Evolutionary conservation across 2,113 vertebrate genomes (phyloP).

Genomic region (Python bivittatus): DNA sequence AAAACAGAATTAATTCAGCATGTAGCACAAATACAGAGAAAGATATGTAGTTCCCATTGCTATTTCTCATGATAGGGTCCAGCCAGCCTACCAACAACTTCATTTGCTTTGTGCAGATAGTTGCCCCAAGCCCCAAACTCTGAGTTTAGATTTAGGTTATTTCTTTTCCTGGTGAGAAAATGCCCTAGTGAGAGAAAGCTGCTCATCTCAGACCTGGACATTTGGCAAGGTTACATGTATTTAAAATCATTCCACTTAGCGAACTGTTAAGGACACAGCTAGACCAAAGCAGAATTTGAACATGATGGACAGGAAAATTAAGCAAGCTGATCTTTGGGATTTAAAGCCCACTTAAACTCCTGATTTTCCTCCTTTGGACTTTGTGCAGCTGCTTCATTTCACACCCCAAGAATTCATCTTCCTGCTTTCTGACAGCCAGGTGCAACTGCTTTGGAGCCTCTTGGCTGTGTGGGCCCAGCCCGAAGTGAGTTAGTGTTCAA

Average conservation of each 20-base stretch:
- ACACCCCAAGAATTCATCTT: constrained; percentile 32
- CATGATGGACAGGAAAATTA: constrained; percentile 15
- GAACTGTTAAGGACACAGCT: neutral
- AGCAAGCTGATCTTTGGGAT: constrained; percentile 14
- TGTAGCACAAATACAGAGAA: neutral
- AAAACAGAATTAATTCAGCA: neutral
- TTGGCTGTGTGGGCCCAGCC: constrained; percentile 6
- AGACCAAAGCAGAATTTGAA: neutral
- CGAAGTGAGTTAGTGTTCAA: neutral
- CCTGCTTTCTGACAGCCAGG: constrained; percentile 16
- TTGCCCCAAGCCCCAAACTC: neutral
- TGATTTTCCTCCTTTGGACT: neutral
- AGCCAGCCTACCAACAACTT: neutral
- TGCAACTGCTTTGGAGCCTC: constrained; percentile 10
- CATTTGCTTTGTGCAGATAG: neutral
- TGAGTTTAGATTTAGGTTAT: neutral
- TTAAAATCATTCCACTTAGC: neutral
- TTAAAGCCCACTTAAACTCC: constrained; percentile 27
- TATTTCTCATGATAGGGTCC: neutral
- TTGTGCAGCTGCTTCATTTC: constrained; percentile 26
- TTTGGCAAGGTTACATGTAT: constrained; percentile 8
- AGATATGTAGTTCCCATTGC: neutral
- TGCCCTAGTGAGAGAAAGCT: neutral
- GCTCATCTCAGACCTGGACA: neutral
- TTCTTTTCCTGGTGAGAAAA: neutral